Conservation (phyloP, 37 sponge, comb jelly and placozoan species). For the Hexactinellida sp. region DNA sequence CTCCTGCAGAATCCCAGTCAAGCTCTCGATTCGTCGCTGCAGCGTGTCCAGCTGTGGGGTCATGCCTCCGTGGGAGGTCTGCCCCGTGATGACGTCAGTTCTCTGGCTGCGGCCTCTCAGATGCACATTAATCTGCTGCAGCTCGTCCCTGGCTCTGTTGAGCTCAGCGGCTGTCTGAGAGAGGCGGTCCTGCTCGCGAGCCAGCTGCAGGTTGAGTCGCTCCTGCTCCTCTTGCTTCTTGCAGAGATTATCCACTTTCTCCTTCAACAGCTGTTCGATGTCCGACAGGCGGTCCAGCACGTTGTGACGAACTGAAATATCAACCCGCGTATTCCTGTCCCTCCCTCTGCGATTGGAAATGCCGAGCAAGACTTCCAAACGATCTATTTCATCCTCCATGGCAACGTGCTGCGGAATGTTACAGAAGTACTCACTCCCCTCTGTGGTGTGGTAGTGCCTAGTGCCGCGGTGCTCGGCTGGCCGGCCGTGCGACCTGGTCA, state of each 20-base stretch:
- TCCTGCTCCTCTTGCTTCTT: neutral
- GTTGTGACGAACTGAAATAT: neutral
- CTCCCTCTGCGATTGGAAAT: neutral
- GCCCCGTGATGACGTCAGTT: neutral
- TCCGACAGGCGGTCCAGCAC: constrained; percentile 9
- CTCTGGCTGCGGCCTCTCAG: neutral
- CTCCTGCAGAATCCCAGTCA: neutral
- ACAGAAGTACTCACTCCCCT: neutral
- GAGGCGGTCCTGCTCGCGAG: neutral
- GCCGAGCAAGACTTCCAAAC: neutral
- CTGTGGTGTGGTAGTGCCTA: neutral
- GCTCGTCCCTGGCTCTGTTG: neutral
- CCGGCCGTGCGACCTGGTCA: neutral
- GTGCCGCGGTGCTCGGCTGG: neutral
- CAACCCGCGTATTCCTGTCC: neutral
- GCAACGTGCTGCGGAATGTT: neutral
- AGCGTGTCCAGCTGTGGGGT: neutral
- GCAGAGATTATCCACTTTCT: neutral
- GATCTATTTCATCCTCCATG: neutral
- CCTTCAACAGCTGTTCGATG: constrained; percentile 17
- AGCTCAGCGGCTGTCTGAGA: neutral
- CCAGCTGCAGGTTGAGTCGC: neutral
- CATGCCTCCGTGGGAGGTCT: constrained; percentile 13
- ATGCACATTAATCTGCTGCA: neutral
- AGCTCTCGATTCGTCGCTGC: neutral